Evolutionary conservation across 2,113 vertebrate genomes (phyloP), one percentile per base, ranked within the genome.

Genomic region (Pterocles burchelli): DNA sequence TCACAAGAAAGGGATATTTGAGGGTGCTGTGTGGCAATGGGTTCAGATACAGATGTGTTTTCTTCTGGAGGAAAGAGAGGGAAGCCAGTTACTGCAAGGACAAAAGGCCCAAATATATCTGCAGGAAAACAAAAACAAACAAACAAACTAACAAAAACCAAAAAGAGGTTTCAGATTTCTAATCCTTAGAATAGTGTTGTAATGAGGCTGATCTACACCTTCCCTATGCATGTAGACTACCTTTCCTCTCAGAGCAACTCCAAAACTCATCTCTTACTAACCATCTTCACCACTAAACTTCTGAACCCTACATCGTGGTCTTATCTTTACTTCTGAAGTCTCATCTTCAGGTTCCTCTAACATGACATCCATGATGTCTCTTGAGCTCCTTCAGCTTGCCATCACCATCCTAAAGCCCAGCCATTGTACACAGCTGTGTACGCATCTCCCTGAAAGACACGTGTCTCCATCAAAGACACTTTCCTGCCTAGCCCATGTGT

Each of bases 281-380:
- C 3, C 55, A 31, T 4, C 29, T 55, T 59, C 33, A 34, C 6
- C 29, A 12, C 9, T n/a, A 67, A 58, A 66, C 4, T 49, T 49
- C 65, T 91, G 10, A 61, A 16, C 5, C 33, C 7, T 66, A 70
- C 70, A 58, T 38, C 10, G 14, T 26, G 13, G 13, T 54, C 38
- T 43, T 72, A 7, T 31, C 33, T 78, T 85, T 63, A 74, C 14
- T 73, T 4, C 26, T 26, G 5, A 13, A 61, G 41, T 54, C 29
- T 90, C 8, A 11, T 38, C 17, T 43, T 73, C 14, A 77, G 12
- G 4, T 2, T 78, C 81, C 36, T 78, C 13, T 28, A 46, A 3
- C 4, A 7, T 9, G 7, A 13, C 1, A 43, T 34, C 25, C 19
- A 11, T 1, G 0, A 3, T 19, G 10, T 29, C 26, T 81, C 41